Evolutionary conservation across 1,140 invertebrate genomes (phyloP).

Genomic region (Lasaia peninsularis): DNA sequence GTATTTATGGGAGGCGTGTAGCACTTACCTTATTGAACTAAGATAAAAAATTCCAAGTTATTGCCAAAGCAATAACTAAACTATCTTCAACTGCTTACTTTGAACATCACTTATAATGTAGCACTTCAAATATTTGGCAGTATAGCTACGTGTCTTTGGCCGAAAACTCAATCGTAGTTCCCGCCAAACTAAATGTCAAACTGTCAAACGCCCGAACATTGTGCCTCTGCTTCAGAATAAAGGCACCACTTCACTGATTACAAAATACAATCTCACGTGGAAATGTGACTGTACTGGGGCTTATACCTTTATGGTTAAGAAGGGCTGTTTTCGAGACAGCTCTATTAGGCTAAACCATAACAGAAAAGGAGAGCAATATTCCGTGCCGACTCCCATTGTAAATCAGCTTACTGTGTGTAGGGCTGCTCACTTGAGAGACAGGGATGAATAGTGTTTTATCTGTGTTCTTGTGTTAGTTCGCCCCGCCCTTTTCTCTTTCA

Average conservation of each 20-base stretch:
- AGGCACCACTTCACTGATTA: slow-evolving; percentile 74
- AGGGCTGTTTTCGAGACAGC: slow-evolving; percentile 54
- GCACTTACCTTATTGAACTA: slow-evolving; percentile 21
- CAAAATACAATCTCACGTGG: slow-evolving; percentile 74
- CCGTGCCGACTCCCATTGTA: slow-evolving; percentile 62
- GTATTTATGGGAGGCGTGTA: slow-evolving; percentile 44
- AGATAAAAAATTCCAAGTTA: slow-evolving; percentile 68
- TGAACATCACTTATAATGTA: slow-evolving; percentile 57
- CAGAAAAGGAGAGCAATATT: slow-evolving; percentile 46
- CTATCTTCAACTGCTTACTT: slow-evolving; percentile 53
- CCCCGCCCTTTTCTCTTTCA: slow-evolving; percentile 66
- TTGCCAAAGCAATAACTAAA: slow-evolving; percentile 66
- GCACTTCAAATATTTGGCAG: slow-evolving; percentile 28
- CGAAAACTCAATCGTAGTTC: slow-evolving; percentile 49
- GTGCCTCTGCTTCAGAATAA: slow-evolving; percentile 60
- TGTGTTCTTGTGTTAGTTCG: slow-evolving; percentile 47
- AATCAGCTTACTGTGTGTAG: slow-evolving; percentile 60
- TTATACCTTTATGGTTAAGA: slow-evolving; percentile 67
- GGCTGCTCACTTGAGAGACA: slow-evolving; percentile 68
- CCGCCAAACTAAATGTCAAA: slow-evolving; percentile 74
- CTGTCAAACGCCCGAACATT: slow-evolving; percentile 68
- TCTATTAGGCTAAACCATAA: slow-evolving; percentile 35
- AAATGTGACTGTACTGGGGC: slow-evolving; percentile 54
- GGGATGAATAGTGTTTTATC: slow-evolving; percentile 55
- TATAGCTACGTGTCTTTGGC: slow-evolving; percentile 32